Evolutionary conservation across 2,113 vertebrate species (phyloP).

Genomic region (Bufo bufo): DNA sequence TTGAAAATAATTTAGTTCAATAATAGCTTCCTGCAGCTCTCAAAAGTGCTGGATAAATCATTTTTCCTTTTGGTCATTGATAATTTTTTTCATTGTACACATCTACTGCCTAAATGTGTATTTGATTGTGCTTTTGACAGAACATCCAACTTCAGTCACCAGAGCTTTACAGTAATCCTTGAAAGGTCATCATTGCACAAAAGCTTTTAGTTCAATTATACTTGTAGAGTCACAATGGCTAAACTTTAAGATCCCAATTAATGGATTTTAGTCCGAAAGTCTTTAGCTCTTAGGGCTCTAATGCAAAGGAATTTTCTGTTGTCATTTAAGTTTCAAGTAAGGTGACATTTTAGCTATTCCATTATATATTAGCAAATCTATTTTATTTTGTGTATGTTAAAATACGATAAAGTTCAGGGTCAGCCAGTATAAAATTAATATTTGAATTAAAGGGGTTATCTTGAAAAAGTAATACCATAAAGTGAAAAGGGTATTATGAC

Average conservation of each 20-base stretch:
- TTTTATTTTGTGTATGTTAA: not conserved
- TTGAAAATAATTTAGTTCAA: not conserved
- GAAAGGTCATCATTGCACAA: constrained; percentile 26
- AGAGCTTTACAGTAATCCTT: constrained; percentile 39
- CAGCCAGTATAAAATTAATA: not conserved
- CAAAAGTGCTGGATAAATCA: not conserved
- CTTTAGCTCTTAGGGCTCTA: constrained; percentile 28
- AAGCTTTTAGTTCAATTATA: constrained; percentile 12
- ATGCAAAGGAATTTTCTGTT: constrained; percentile 35
- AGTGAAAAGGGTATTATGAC: no score
- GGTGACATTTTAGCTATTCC: not conserved
- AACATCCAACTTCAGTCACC: not conserved
- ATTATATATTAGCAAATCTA: not conserved
- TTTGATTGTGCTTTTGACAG: constrained; percentile 26
- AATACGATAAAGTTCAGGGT: not conserved
- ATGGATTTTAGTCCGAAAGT: not conserved
- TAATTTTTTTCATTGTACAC: not conserved
- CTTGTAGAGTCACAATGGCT: not conserved
- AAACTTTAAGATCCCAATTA: not conserved
- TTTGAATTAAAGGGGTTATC: not conserved
- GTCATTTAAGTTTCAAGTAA: not conserved
- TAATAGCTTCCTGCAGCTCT: constrained; percentile 2
- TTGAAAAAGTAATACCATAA: no score
- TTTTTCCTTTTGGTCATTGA: not conserved
- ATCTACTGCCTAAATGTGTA: constrained; percentile 1